Evolutionary conservation across 2,888 invertebrate genomes (phyloP), one percentile per base, ranked within the genome.

Genomic region (Monopis laevigella): DNA sequence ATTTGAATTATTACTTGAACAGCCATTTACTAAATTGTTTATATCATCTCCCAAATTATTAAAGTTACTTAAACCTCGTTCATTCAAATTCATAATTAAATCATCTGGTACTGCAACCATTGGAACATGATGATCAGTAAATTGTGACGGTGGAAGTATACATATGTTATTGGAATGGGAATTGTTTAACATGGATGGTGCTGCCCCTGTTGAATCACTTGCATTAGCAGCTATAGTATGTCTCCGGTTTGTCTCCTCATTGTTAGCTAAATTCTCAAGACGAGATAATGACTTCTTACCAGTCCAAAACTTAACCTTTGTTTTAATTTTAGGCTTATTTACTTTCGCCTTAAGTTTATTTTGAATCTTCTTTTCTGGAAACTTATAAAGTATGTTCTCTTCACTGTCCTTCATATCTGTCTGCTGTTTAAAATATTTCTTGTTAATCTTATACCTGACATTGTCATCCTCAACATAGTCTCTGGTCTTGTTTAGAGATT

Each of bases 61-160:
- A 1, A n/a, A n/a, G n/a, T n/a, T n/a, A n/a, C n/a, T n/a, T n/a
- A n/a, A n/a, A 66, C 77, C 51, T 80, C 77, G 55, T 77, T 77
- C 74, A 58, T 77, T 78, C n/a, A 80, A 52, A 18, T 78, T 74
- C 45, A 80, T 75, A n/a, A 80, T 75, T 39, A 80, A 62, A 51
- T 80, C 80, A 62, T 80, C 80, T 1, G 80, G 80, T 2, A 80
- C 80, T 0, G 80, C 74, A 1, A 80, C 74, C 80, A 80, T 80
- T 1, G 80, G 80, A 27, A 72, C 60, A 59, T 78, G 75, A 43
- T 77, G 71, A 3, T 78, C 80, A 21, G 65, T 66, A 49, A 78
- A 77, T 12, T 74, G 47, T 3, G 80, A 78, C 3, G 77, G 68
- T 0, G 78, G 80, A 4, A 80, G 56, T 47, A 78, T 77, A 39